Base-by-base conservation (phyloP, 1,140 invertebrate species). In the Dendrolimus kikuchii region DNA sequence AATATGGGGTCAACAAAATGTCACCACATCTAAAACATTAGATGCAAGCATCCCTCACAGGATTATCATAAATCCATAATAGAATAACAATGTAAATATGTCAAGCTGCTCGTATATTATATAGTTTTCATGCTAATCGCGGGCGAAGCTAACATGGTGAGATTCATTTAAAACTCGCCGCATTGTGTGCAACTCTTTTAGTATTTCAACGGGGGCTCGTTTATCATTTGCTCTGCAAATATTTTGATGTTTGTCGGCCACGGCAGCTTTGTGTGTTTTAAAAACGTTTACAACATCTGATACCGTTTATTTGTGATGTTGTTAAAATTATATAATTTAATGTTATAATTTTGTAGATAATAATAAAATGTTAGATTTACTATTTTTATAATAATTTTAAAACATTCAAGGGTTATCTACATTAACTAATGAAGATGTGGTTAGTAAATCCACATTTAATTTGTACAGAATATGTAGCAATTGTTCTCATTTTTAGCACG, bases 31-130 rank as follows among this genome's bases (percentile, higher is more conserved):
- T 51, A 54, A 54, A 65, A 71, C 71, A 81, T 76, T 74, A 73
- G 65, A 69, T 70, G 62, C 65, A 69, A 63, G 73, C 74, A 76
- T 73, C 76, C 77, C 75, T 63, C 46, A 44, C 56, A 79, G 78
- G 23, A 84, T 84, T 80, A 81, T 76, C 66, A 73, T 77, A 77
- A 77, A 74, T 62, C 66, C 74, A 68, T 81, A 79, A 81, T 79
- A 79, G 81, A 79, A 80, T 84, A 84, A 23, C 23, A 23, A 80
- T 77, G 70, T 79, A 79, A 76, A 78, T 74, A 71, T 63, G 66
- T 68, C 62, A 55, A 57, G 62, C 58, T 55, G 70, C 74, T 57
- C 54, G 57, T 54, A 23, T 23, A 23, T 23, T 23, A 59, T 68
- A 59, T 73, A 71, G 71, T 73, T 68, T 66, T 62, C 57, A 75